Evolutionary conservation across 1,140 invertebrate genomes (phyloP).

Genomic region (Platorchestia sp.): DNA sequence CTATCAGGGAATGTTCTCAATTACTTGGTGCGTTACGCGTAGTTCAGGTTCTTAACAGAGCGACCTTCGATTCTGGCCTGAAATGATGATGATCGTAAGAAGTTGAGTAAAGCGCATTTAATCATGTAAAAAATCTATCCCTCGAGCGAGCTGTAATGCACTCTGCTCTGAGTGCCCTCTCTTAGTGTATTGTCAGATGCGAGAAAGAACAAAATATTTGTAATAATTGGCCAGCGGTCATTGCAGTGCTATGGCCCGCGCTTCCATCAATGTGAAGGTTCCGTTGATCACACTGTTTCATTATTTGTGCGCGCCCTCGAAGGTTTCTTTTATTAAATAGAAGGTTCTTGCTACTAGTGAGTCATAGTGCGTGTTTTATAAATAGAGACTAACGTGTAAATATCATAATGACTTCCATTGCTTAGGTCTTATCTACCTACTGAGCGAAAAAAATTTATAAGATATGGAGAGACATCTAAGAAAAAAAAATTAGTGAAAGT

Average conservation of each 20-base stretch:
- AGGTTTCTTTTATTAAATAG: not conserved
- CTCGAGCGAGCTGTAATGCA: not conserved
- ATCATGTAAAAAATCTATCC: not conserved
- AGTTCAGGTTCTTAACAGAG: not conserved
- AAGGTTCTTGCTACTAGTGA: not conserved
- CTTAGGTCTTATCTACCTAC: conserved; percentile 3
- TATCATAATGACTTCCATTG: conserved; percentile 33
- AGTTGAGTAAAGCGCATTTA: not conserved
- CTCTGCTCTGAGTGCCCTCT: not conserved
- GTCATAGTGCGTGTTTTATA: conserved; percentile 22
- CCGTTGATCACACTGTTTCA: not conserved
- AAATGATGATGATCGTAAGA: not conserved
- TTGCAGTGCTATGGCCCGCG: not conserved
- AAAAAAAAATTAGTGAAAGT: not conserved
- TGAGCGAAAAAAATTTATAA: not conserved
- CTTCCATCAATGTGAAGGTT: not conserved
- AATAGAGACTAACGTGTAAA: conserved; percentile 45
- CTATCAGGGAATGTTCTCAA: not conserved
- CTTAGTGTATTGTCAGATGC: not conserved
- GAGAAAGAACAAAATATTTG: not conserved
- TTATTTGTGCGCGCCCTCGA: not conserved
- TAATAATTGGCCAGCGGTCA: not conserved
- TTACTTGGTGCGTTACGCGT: not conserved
- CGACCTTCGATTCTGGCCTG: not conserved
- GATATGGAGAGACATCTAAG: not conserved